These are phyloP conservation scores for Camponotus vicinus DNA, from an alignment of 1,140 invertebrate genomes.

Conservation along the genomic window DNA sequence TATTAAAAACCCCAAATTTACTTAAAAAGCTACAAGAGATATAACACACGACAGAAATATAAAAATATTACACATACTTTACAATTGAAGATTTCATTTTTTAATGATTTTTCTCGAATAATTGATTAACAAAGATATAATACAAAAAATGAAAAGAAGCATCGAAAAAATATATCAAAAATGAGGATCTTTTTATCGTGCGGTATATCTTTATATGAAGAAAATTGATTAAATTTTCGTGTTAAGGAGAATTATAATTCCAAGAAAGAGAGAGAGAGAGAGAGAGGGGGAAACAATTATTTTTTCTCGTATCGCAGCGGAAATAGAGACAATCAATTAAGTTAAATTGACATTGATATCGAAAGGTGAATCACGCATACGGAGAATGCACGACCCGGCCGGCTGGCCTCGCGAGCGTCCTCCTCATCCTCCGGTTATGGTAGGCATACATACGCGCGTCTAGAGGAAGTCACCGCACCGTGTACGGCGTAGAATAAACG, in stretches of 20 bases:
- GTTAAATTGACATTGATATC: conserved; percentile 47
- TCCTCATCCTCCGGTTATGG: conserved; percentile 82
- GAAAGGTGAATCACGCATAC: conserved; percentile 64
- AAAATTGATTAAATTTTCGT: neutral
- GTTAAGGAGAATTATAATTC: neutral
- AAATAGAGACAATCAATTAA: conserved; percentile 45
- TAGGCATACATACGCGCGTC: conserved; percentile 77
- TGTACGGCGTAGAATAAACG: conserved; percentile 84
- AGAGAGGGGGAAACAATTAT: neutral
- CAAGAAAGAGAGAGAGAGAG: neutral
- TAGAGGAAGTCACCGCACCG: conserved; percentile 84
- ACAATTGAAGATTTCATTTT: neutral
- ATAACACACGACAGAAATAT: too few species aligned
- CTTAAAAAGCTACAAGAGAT: too few species aligned
- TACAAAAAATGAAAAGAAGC: neutral
- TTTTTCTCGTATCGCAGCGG: neutral
- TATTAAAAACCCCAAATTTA: neutral
- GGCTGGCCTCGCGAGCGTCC: conserved; percentile 79
- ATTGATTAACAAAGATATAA: neutral
- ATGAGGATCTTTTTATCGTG: neutral
- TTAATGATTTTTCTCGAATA: neutral
- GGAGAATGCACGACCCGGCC: conserved; percentile 61
- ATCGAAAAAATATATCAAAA: neutral
- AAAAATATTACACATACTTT: too few species aligned
- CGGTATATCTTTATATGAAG: too few species aligned